Evolutionary conservation across 2,888 invertebrate species (phyloP).

Genomic region (Ophonus ardosiacus): DNA sequence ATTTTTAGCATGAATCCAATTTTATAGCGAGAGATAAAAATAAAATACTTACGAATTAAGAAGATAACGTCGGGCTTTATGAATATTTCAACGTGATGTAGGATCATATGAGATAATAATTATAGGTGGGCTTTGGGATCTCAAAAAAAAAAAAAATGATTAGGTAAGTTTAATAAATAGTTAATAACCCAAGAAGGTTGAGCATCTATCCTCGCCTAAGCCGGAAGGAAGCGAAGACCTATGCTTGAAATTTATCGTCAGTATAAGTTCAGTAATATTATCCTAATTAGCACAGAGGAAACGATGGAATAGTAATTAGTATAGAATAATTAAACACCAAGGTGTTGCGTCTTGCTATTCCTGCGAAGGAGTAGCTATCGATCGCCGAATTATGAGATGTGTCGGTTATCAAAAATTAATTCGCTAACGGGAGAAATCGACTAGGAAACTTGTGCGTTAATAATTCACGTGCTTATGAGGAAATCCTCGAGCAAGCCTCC

Average conservation of each 20-base stretch:
- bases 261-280: slow-evolving; percentile 54
- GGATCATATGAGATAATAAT: not conserved
- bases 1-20: too few species aligned
- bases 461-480: slow-evolving; percentile 29
- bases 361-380: slow-evolving; percentile 32
- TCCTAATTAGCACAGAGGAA: slow-evolving; percentile 55
- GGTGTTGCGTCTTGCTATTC: slow-evolving; percentile 39
- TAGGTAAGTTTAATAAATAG: slow-evolving; percentile 23
- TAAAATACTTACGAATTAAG: too few species aligned
- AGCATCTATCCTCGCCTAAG: not conserved
- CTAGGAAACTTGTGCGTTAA: slow-evolving; percentile 11
- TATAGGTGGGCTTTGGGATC: not conserved
- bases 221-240: not conserved
- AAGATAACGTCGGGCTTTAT: too few species aligned
- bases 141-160: not conserved
- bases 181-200: not conserved
- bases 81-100: not conserved
- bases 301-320: slow-evolving; percentile 60
- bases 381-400: slow-evolving; percentile 60
- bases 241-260: slow-evolving; percentile 40
- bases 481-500: not conserved
- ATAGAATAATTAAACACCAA: slow-evolving; percentile 56
- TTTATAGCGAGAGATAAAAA: too few species aligned
- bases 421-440: slow-evolving; percentile 47
- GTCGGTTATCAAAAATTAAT: slow-evolving; percentile 59